Evolutionary conservation across 1,140 invertebrate genomes (phyloP).

Genomic region (Grapholita molesta): DNA sequence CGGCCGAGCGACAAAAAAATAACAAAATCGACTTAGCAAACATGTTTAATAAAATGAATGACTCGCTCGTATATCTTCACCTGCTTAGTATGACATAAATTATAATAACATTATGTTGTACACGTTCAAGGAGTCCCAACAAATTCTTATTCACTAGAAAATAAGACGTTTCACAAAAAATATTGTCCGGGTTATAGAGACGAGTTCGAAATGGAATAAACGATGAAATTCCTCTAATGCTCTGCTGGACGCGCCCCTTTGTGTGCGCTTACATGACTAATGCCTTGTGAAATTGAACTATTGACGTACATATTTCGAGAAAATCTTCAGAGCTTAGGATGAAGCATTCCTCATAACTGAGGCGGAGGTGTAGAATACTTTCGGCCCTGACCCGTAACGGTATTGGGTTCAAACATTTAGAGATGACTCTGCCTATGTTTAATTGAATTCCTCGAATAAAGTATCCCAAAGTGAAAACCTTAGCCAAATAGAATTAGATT

Average conservation of each 20-base stretch:
- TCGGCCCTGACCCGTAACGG: neutral
- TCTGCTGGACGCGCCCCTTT: constrained; percentile 46
- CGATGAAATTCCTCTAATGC: constrained; percentile 47
- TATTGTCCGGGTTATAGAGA: constrained; percentile 60
- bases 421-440: neutral
- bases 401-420: neutral
- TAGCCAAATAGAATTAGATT: too few species aligned
- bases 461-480: neutral
- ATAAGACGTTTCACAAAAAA: constrained; percentile 67
- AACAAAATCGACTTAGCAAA: constrained; percentile 65
- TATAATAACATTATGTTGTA: constrained; percentile 76
- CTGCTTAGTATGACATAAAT: constrained; percentile 77
- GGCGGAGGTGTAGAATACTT: neutral
- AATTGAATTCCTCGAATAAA: neutral
- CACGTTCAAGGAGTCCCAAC: constrained; percentile 67
- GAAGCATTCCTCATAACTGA: neutral
- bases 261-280: constrained; percentile 52
- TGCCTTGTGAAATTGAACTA: constrained; percentile 28
- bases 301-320: neutral
- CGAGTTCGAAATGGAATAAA: constrained; percentile 54
- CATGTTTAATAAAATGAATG: constrained; percentile 58
- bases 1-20: constrained; percentile 61
- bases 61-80: constrained; percentile 66
- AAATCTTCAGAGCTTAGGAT: neutral
- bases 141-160: constrained; percentile 72